A percentile compares a stretch with the other conserved stretches of the same genome.
Conservation (phyloP, 2,113 vertebrate genomes). For the Calyptomena viridis region DNA sequence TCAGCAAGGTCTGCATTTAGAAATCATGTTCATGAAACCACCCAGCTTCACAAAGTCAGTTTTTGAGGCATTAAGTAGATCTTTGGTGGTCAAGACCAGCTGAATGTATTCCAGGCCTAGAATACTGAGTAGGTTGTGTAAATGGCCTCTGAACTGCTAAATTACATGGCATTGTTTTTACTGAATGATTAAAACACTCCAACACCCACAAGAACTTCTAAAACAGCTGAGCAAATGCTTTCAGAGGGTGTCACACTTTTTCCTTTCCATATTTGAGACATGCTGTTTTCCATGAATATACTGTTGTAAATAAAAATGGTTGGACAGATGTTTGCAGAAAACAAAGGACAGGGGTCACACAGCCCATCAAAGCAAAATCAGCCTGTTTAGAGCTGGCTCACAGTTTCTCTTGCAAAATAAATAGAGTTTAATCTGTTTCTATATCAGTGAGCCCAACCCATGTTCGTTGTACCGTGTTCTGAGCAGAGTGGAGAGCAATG, state of each 20-base stretch:
- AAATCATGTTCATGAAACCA: not conserved
- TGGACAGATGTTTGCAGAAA: not conserved
- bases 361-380: not conserved
- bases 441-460: not conserved
- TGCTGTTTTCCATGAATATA: not conserved
- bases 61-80: not conserved
- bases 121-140: slow-evolving; percentile 22
- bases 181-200: slow-evolving; percentile 58
- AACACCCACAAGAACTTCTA: slow-evolving; percentile 50
- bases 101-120: slow-evolving; percentile 7
- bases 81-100: not conserved
- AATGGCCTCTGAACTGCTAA: slow-evolving; percentile 29
- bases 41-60: not conserved
- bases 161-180: slow-evolving; percentile 57
- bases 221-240: slow-evolving; percentile 40
- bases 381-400: not conserved
- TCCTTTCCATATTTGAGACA: slow-evolving; percentile 52
- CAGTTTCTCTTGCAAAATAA: not conserved
- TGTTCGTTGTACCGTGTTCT: not conserved
- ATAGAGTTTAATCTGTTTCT: not conserved
- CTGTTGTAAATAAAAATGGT: not conserved
- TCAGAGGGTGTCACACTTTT: slow-evolving; percentile 34
- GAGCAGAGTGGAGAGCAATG: not conserved
- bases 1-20: not conserved
- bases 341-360: not conserved